Conservation (phyloP, 2,113 vertebrate species). For the Megaleporinus macrocephalus region DNA sequence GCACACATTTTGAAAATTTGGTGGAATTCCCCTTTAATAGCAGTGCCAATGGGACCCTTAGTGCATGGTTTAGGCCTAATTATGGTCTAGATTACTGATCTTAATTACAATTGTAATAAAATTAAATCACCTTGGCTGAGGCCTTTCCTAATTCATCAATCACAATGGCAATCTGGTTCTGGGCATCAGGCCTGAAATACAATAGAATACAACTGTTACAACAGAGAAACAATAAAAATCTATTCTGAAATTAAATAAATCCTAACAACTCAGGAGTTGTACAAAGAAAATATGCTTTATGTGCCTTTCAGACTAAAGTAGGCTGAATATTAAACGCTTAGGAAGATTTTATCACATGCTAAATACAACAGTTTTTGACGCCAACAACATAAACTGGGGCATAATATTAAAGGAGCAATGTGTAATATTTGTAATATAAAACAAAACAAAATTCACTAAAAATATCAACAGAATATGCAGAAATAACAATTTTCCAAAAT, state of each 20-base stretch:
- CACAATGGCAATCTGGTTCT: slow-evolving; percentile 66
- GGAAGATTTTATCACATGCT: no score
- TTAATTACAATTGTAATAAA: not conserved
- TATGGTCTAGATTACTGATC: not conserved
- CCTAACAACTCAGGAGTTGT: no score
- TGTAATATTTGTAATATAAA: no score
- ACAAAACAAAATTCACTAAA: no score
- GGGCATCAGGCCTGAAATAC: slow-evolving; percentile 69
- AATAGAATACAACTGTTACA: not conserved
- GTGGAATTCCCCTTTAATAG: not conserved
- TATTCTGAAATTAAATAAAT: not conserved
- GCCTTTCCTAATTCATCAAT: slow-evolving; percentile 81
- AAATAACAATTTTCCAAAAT: no score
- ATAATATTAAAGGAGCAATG: no score
- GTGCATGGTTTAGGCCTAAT: not conserved
- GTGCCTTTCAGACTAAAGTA: no score
- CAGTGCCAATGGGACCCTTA: not conserved
- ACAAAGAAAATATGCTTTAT: no score
- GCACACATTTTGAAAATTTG: no score
- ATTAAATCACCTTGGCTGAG: slow-evolving; percentile 73
- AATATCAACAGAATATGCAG: no score
- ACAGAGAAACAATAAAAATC: not conserved
- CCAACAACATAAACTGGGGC: no score
- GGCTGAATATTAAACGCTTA: not conserved
- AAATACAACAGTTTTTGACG: no score